These are phyloP conservation scores for Catostomus latipinnis DNA, from an alignment of 2,797 vertebrate species.

Conservation along the genomic window DNA sequence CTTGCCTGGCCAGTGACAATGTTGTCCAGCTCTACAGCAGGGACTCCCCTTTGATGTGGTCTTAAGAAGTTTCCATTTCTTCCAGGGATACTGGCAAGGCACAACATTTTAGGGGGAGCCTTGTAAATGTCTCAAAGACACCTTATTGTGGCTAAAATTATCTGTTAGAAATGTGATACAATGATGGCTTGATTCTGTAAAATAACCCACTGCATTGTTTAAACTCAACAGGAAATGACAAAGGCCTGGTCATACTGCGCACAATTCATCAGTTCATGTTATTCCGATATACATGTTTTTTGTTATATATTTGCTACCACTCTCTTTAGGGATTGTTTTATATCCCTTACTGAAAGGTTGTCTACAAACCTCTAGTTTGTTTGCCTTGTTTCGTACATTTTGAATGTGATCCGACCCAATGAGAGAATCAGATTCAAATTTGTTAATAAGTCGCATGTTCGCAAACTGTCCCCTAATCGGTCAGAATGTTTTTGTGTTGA, in stretches of 20 bases:
- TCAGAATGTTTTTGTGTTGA: no score
- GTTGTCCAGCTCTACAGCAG: conserved; percentile 84
- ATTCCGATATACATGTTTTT: no score
- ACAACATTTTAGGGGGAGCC: conserved; percentile 43
- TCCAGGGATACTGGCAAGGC: conserved; percentile 64
- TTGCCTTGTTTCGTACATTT: no score
- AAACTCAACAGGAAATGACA: not conserved
- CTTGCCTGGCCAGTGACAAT: conserved; percentile 76
- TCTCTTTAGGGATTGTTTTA: no score
- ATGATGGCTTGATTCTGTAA: not conserved
- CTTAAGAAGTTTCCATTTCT: conserved; percentile 82
- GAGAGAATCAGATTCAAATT: no score
- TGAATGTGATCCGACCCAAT: no score
- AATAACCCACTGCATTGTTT: not conserved
- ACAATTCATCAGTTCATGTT: no score
- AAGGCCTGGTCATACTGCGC: no score
- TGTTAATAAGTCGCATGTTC: no score
- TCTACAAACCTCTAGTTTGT: no score
- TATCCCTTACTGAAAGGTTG: no score
- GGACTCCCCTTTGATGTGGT: conserved; percentile 86
- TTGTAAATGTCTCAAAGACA: conserved; percentile 17
- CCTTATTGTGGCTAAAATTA: conserved; percentile 17
- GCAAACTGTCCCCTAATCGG: no score
- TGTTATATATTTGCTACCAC: not conserved
- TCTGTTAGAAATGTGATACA: not conserved